Conservation (phyloP, 2,113 vertebrate species). For the Pleuronectes platessa region DNA sequence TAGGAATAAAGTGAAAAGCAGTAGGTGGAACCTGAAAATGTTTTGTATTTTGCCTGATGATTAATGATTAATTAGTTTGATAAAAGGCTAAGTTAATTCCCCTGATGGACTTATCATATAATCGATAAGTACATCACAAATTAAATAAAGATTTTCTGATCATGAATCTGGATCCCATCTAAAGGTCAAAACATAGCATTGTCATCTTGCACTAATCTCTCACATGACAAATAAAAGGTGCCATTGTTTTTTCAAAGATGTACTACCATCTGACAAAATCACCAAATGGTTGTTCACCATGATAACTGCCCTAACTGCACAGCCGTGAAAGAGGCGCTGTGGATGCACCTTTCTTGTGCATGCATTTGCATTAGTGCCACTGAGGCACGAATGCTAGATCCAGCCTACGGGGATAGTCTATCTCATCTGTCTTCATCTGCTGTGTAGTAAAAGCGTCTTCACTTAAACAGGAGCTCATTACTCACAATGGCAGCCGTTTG, state of each 20-base stretch:
- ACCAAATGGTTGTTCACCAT: neutral
- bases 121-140: too few species aligned
- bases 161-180: too few species aligned
- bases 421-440: conserved; percentile 79
- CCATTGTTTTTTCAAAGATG: conserved; percentile 9
- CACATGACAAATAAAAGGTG: neutral
- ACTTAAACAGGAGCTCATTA: conserved; percentile 79
- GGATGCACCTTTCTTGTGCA: conserved; percentile 34
- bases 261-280: neutral
- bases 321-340: neutral
- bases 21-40: too few species aligned
- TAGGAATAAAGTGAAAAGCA: too few species aligned
- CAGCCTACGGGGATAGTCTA: conserved; percentile 59
- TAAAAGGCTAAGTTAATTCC: neutral
- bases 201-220: neutral
- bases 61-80: neutral
- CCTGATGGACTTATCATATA: neutral
- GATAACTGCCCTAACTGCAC: neutral
- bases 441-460: conserved; percentile 77
- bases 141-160: too few species aligned
- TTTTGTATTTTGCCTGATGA: too few species aligned
- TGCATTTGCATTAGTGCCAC: conserved; percentile 69
- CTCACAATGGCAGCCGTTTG: conserved; percentile 79
- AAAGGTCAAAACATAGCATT: neutral
- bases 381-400: conserved; percentile 60